Base-by-base conservation (phyloP, 37 sponge, comb jelly and placozoan genomes). In the Chondrosia reniformis region DNA sequence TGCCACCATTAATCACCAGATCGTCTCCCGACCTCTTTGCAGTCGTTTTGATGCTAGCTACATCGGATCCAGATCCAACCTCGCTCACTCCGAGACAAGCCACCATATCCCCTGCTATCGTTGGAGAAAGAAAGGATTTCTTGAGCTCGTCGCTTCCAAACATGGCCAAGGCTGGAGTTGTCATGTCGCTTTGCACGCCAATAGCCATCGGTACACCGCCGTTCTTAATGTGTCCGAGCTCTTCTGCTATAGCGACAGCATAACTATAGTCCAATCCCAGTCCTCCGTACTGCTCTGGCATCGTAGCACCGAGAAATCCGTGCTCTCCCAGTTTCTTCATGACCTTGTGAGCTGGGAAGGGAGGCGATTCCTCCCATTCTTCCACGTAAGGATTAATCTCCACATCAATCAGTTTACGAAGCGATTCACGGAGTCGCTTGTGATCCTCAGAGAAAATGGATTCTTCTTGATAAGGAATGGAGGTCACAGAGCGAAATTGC, bases 181-280 rank as follows among this genome's bases (percentile, higher is more conserved):
- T 87, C 89, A 97, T 93, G 83, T 93, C 94, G 28, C 88, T 88
- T 33, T 93, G 94, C 10, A 97, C 94, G n/a, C 97, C 97, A 72
- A 97, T 93, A 0, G 89, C 94, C 97, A 97, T 97, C 28, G 87
- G 87, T 17, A 93, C 94, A 0, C 81, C 91, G 5, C 80, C 89
- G 64, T 85, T 86, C 30, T 28, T 44, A 12, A 97, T 88, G 76
- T 52, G 69, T 22, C 94, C 97, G 33, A 91, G 76, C 58, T 91
- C 92, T 78, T 97, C 92, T 7, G 94, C 94, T 0, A 93, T 86
- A 25, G 94, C 97, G 24, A 93, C 84, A 33, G 84, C 80, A 76
- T 86, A 97, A 45, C 84, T 81, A 67, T 72, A 84, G 79, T 93
- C 94, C 37, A 97, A 71, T 31, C 92, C 97, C 55, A 90, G 46